Evolutionary conservation across 30 jellyfish, hydroid and myxozoan genomes (phyloP).

Genomic region (Hydractinia symbiolongicarpus): DNA sequence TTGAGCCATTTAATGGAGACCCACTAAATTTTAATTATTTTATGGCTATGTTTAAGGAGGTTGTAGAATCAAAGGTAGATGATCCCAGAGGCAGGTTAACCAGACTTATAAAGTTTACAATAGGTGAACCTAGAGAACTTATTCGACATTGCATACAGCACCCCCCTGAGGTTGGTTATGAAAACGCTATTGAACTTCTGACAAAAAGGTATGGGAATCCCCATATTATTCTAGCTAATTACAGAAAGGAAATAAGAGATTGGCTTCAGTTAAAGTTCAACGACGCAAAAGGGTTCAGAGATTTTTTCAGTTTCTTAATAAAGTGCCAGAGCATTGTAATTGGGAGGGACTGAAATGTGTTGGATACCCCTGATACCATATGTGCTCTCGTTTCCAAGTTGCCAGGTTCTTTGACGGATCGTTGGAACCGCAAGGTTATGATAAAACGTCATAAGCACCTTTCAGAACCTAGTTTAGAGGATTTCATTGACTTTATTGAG

Average conservation of each 20-base stretch:
- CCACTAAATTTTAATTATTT: constrained; percentile 18
- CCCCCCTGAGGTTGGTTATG: constrained; percentile 23
- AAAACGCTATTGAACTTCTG: constrained; percentile 11
- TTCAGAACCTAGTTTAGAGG: not conserved
- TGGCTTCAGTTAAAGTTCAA: not conserved
- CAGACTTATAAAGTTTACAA: constrained; percentile 25
- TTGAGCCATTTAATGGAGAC: constrained; percentile 23
- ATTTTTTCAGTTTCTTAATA: not conserved
- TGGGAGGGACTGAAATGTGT: constrained; percentile 9
- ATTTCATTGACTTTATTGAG: constrained; percentile 17
- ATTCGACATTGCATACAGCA: constrained; percentile 19
- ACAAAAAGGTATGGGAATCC: not conserved
- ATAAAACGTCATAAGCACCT: not conserved
- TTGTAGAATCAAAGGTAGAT: constrained; percentile 22
- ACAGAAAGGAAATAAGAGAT: not conserved
- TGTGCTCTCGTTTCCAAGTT: constrained; percentile 19
- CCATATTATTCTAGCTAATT: not conserved
- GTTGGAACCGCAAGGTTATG: constrained; percentile 24
- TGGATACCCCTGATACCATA: constrained; percentile 12
- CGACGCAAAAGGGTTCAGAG: not conserved
- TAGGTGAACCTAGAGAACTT: constrained; percentile 39
- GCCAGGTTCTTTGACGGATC: constrained; percentile 13
- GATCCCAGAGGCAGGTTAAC: constrained; percentile 27
- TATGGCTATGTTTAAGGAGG: constrained; percentile 21
- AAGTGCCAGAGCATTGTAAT: not conserved